phyloP scores from a whole-genome alignment of 2,888 invertebrate species.

The Campoplex nolae region DNA sequence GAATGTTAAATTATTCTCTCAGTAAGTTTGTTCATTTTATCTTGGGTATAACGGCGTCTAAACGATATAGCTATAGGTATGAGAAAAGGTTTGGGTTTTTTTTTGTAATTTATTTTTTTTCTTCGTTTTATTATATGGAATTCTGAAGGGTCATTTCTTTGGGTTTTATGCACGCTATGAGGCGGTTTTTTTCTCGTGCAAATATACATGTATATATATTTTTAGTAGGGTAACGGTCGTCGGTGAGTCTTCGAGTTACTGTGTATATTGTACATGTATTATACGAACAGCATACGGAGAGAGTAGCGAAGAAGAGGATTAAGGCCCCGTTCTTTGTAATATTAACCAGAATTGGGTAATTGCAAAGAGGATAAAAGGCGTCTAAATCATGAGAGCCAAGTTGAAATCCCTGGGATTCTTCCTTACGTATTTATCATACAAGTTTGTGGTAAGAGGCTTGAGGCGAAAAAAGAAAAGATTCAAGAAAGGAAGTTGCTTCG shows the following conservation, averaged over 20 bases:
- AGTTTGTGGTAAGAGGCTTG: constrained; percentile 13
- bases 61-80: constrained; percentile 9
- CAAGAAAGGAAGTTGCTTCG: neutral
- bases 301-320: constrained; percentile 40
- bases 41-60: constrained; percentile 15
- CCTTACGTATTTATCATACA: constrained; percentile 36
- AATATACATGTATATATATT: constrained; percentile 41
- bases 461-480: neutral
- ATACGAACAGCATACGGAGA: constrained; percentile 11
- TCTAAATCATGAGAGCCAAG: constrained; percentile 9
- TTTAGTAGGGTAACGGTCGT: constrained; percentile 26
- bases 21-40: constrained; percentile 57
- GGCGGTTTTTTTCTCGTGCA: constrained; percentile 36
- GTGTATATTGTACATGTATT: neutral
- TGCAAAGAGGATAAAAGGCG: constrained; percentile 44
- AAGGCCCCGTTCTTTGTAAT: constrained; percentile 48
- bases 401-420: constrained; percentile 32
- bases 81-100: constrained; percentile 31
- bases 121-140: constrained; percentile 44
- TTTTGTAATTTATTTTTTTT: constrained; percentile 32
- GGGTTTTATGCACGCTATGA: constrained; percentile 43
- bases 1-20: constrained; percentile 67
- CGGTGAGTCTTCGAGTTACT: constrained; percentile 37
- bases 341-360: constrained; percentile 56
- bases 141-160: constrained; percentile 56